A percentile compares a stretch with the other conserved stretches of the same genome.
These are phyloP conservation scores for Varroa destructor DNA, from an alignment of 1,140 invertebrate genomes.

Conservation along the genomic window DNA sequence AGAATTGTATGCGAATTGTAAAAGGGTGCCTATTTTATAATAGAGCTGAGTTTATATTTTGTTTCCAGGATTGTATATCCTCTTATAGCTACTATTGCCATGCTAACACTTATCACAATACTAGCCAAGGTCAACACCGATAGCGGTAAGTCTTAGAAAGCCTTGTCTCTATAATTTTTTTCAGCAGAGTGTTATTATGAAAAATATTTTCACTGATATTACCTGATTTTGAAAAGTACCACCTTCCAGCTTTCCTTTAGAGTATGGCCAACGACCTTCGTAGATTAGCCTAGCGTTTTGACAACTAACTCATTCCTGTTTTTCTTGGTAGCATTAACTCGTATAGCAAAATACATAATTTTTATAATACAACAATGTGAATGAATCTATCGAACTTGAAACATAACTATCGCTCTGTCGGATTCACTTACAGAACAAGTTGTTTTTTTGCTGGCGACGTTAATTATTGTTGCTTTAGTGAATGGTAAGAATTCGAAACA, in stretches of 20 bases:
- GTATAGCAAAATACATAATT: neutral
- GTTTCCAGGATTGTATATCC: conserved; percentile 54
- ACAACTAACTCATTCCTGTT: too few species aligned
- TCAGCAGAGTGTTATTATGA: too few species aligned
- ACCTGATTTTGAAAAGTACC: too few species aligned
- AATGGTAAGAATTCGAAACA: conserved; percentile 52
- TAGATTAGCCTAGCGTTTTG: too few species aligned
- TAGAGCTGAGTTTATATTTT: conserved; percentile 33
- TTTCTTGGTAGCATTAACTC: too few species aligned
- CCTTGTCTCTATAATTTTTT: too few species aligned
- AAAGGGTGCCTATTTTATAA: too few species aligned
- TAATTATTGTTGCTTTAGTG: conserved; percentile 61
- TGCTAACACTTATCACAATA: conserved; percentile 64
- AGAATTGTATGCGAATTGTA: too few species aligned
- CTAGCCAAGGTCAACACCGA: conserved; percentile 71
- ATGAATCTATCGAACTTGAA: conserved; percentile 32
- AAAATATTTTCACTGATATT: too few species aligned
- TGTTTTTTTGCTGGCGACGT: conserved; percentile 62
- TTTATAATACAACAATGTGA: conserved; percentile 33
- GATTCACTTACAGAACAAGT: conserved; percentile 53
- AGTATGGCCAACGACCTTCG: too few species aligned
- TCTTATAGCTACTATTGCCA: conserved; percentile 54
- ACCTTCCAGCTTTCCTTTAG: too few species aligned
- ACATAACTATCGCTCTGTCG: neutral
- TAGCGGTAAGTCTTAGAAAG: conserved; percentile 45